Base-by-base conservation (phyloP, 2,113 vertebrate species). In the Rafetus swinhoei region DNA sequence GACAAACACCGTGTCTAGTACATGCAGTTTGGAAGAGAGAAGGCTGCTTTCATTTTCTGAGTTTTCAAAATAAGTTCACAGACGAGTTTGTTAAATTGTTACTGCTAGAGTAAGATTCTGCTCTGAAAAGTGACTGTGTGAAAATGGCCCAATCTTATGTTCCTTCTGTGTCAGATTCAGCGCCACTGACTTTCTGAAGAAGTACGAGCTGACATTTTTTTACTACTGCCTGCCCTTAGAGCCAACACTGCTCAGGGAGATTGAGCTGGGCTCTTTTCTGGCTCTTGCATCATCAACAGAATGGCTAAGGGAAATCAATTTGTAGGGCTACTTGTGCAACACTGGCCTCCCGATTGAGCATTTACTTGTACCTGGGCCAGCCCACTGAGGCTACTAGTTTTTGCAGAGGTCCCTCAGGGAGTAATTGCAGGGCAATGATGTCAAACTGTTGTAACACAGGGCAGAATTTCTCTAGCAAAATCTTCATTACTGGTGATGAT, bases 401-500 rank as follows among this genome's bases (percentile, higher is more conserved):
- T 59, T 55, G 56, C 15, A 45, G 5, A 6, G 82, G 2, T 85
- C 19, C 50, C 45, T 87, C 35, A 12, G 19, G 85, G 7, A 72
- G 83, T 81, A 86, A 90, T 65, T 65, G 65, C 39, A 45, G 69
- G 55, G 29, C 76, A 59, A 80, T n/a, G 55, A 12, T 72, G 21
- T 82, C 84, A 27, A 91, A 91, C 7, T 93, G 32, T 9, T 95
- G 55, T 55, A 87, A 91, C 82, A 3, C 10, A 92, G 10, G 27
- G 18, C 7, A 88, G 62, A 90, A 32, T 87, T 60, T 60, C 88
- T 87, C 84, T 83, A 81, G 90, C 56, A 27, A 92, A 96, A 87
- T 77, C 45, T 93, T 80, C 95, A 8, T 93, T 94, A 90, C 45
- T 90, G 45, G 50, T 45, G 53, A 94, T 24, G n/a, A 59, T 77